Base-by-base conservation (phyloP, 1,140 invertebrate genomes). In the Drosophila pruinosa region DNA sequence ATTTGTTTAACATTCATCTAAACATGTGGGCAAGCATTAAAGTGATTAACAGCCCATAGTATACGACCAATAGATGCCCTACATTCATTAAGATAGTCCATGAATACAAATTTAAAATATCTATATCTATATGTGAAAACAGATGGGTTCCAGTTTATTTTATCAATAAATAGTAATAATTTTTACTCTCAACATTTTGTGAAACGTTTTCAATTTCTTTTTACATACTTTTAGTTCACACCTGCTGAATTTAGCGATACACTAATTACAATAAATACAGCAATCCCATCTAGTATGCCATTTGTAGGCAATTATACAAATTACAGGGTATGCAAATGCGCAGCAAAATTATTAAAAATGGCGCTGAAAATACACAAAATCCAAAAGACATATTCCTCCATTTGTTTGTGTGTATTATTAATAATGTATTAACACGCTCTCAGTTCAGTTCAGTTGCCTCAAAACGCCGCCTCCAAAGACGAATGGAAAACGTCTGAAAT, bases 371-470 rank as follows among this genome's bases (percentile, higher is more conserved):
- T 47, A 65, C 21, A 53, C 36, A 64, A 58, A 58, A 53, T 22
- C 12, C 15, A 39, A 57, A 65, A 77, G 58, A 72, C 58, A 77
- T 17, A 75, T 19, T 39, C 17, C 36, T 56, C 41, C 48, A 79
- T 63, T 48, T 43, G 57, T 59, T 59, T 68, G 65, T 59, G 48
- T 48, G 58, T 65, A 70, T 88, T 86, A 86, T 86, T 86, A 88
- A 86, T 86, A 78, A 74, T 67, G 59, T 78, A 86, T 86, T 88
- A 88, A 63, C 82, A 86, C 81, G 81, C 72, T 80, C 75, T 15
- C 38, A 7, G 15, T 15, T 17, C 24, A 26, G 45, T 28, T 47
- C 45, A 15, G 4, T 39, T 17, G 38, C 15, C 15, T 15, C n/a
- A 39, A 58, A 52, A 59, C 50, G n/a, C 22, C 15, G 21, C 14